Evolutionary conservation across 2,113 vertebrate species (phyloP), one percentile per base, ranked within the genome.

Genomic region (Stigmatopora nigra): DNA sequence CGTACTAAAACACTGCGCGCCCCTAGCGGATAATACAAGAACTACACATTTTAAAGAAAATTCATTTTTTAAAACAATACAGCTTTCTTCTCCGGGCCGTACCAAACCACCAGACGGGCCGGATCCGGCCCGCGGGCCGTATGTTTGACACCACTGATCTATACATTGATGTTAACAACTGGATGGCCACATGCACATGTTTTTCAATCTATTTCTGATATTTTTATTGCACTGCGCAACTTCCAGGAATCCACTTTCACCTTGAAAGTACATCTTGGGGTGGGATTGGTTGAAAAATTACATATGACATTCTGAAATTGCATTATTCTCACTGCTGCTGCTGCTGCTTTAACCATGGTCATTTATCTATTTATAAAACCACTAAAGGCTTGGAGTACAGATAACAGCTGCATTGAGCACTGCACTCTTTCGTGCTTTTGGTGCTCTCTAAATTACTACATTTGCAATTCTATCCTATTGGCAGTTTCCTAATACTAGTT

Each of bases 341-440:
- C n/a, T 61, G 38, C 70, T 68, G 67, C 72, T 80, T 74, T 64
- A 80, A 76, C 68, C 71, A 68, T 73, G 51, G 45, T 63, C 63
- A 75, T 82, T 80, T 76, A 77, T 84, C 82, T 82, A 76, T 88
- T 85, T 86, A 77, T 84, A 84, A 82, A 84, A 73, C 76, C 72
- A 72, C 73, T 77, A 82, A 41, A 77, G 72, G 74, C 78, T 80
- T 73, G 65, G 67, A 78, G 72, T 74, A 68, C 20, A 20, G 69
- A 55, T 73, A 76, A 73, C 80, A 78, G 59, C 52, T 80, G 77
- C 82, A 71, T 59, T 70, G 68, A 77, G 82, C 63, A 60, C 62
- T 47, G 31, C 59, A 68, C 25, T 58, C 60, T 71, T 73, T 53
- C 58, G 58, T 47, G 49, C 60, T 74, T 41, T 16, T 11, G 58